A percentile compares a stretch with the other conserved stretches of the same genome.
Evolutionary conservation across 1,140 invertebrate species (phyloP).

Genomic region (Formica exsecta): DNA sequence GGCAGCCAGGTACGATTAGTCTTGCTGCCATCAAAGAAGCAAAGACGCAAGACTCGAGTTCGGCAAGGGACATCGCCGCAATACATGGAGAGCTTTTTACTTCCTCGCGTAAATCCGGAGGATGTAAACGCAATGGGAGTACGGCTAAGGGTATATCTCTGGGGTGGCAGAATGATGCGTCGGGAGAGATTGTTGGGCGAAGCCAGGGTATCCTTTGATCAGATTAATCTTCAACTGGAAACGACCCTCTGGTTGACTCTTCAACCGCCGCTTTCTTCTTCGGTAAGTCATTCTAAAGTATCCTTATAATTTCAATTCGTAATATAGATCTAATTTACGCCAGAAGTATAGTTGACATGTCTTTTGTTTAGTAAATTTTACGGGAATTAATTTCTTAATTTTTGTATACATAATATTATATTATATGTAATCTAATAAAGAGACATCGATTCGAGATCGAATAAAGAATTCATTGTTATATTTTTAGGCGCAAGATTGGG

Average conservation of each 20-base stretch:
- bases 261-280: constrained; percentile 93
- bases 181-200: constrained; percentile 97
- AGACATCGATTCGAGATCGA: too few species aligned
- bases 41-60: constrained; percentile 97
- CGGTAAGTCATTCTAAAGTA: constrained; percentile 88
- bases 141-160: constrained; percentile 93
- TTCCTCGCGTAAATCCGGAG: constrained; percentile 96
- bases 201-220: constrained; percentile 94
- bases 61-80: constrained; percentile 95
- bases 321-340: background rate
- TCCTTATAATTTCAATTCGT: background rate
- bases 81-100: constrained; percentile 96
- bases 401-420: too few species aligned
- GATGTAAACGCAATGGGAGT: constrained; percentile 97
- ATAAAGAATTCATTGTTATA: background rate
- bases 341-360: too few species aligned
- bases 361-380: too few species aligned
- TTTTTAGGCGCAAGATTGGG: constrained; percentile 82
- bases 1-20: constrained; percentile 94
- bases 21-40: constrained; percentile 95
- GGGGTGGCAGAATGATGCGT: constrained; percentile 94
- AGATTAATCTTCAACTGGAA: constrained; percentile 94
- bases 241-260: constrained; percentile 96
- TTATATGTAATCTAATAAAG: too few species aligned
- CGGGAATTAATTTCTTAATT: too few species aligned